Evolutionary conservation across 1,140 invertebrate species (phyloP), one percentile per base, ranked within the genome.

Genomic region (Drosophila suzukii): DNA sequence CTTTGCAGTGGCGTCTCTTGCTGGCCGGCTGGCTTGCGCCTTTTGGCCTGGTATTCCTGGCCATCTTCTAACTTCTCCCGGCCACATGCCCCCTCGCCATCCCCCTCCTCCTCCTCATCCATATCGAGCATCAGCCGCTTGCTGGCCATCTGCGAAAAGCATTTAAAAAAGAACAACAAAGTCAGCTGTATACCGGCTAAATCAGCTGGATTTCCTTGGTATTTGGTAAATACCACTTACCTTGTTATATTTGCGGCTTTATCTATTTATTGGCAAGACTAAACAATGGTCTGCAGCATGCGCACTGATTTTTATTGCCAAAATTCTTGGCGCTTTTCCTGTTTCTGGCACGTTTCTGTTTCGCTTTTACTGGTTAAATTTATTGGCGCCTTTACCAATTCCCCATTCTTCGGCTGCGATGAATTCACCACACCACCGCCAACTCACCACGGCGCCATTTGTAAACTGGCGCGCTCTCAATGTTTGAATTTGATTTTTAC

Each of bases 1-100:
- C 79, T 71, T n/a, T 88, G 75, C 66, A 82, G 3, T 0, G 75
- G 82, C 15, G 71, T 65, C 39, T 74, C 62, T 11, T 50, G 50
- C 8, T 3, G 27, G 27, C 27, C 1, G n/a, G 17, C 6, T 12
- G 41, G 6, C 38, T 79, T 72, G 30, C 49, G 39, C 4, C 71
- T 59, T n/a, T 84, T 77, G 12, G 73, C 65, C 36, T 41, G 32
- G 55, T 24, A 34, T 3, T 39, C 38, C 5, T 12, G 32, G 3
- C 6, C 54, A 41, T 54, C 36, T 32, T 0, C 27, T 27, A 27
- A 47, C 39, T 38, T 50, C 27, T 7, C 47, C 15, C 7, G n/a
- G 4, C 24, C 38, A 39, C 27, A 34, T n/a, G 32, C 11, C 27
- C n/a, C 49, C 7, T 38, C 62, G 0, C 32, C 32, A 3, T 27